These are phyloP conservation scores for Acrossocheilus fasciatus DNA, from an alignment of 2,797 vertebrate genomes.

Conservation along the genomic window DNA sequence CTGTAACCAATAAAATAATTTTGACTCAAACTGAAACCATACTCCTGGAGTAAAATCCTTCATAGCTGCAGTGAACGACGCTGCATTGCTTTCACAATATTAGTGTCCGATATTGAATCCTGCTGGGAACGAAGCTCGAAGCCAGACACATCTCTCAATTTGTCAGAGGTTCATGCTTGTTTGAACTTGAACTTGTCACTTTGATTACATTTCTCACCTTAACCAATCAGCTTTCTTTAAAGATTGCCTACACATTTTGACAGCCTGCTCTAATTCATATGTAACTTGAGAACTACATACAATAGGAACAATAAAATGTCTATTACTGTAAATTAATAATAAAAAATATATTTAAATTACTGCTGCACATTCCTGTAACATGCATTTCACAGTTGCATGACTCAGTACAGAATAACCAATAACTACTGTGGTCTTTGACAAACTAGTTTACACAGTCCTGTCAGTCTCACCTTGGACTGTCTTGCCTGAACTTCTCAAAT, in stretches of 20 bases:
- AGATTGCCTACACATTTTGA: neutral
- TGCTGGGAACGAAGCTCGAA: neutral
- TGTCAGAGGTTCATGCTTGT: constrained; percentile 9
- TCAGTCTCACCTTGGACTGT: neutral
- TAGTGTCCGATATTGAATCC: neutral
- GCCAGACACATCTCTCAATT: constrained; percentile 9
- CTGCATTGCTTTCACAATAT: neutral
- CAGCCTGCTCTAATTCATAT: neutral
- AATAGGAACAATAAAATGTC: neutral
- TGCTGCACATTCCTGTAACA: neutral
- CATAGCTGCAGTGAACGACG: neutral
- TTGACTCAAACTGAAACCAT: constrained; percentile 37
- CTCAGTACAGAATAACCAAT: neutral
- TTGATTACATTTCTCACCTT: neutral
- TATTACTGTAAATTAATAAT: neutral
- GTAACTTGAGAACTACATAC: neutral
- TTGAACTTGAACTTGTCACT: constrained; percentile 50
- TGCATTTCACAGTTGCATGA: neutral
- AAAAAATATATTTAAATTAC: neutral
- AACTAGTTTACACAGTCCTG: neutral
- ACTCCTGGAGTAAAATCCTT: constrained; percentile 2
- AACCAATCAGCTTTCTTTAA: constrained; percentile 29
- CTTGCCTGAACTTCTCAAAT: neutral
- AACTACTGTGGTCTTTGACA: neutral
- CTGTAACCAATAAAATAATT: constrained; percentile 55